A percentile compares a stretch with the other conserved stretches of the same genome.
phyloP scores from a whole-genome alignment of 37 sponge, comb jelly and placozoan species.

The Ephydatia muelleri region DNA sequence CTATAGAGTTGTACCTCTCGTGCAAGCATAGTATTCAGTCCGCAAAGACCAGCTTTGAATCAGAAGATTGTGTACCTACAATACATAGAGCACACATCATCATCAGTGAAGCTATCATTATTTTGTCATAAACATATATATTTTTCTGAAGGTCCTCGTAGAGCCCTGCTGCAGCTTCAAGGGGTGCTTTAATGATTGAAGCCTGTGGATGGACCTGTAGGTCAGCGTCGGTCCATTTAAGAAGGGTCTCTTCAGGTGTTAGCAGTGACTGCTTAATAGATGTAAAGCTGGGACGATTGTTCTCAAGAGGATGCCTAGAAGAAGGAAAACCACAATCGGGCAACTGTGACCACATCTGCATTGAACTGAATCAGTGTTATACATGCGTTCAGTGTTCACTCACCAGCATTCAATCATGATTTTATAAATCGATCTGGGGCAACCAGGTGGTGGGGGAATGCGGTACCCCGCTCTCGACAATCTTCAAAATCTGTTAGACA shows the following conservation, averaged over 20 bases:
- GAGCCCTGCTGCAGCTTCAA: not conserved
- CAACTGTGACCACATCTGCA: no score
- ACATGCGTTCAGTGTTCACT: not conserved
- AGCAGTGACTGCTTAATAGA: not conserved
- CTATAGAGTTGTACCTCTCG: no score
- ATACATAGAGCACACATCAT: no score
- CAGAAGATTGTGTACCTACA: no score
- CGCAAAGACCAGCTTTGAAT: no score
- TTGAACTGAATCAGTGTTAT: not conserved
- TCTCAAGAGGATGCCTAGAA: not conserved
- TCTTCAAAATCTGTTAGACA: no score
- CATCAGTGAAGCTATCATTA: no score
- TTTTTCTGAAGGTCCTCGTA: not conserved
- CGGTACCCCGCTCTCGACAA: no score
- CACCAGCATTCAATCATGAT: not conserved
- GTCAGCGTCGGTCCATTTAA: not conserved
- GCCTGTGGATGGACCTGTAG: not conserved
- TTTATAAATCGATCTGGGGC: not conserved
- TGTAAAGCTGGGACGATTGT: not conserved
- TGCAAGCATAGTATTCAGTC: no score
- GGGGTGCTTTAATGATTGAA: not conserved
- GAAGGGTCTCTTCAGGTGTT: not conserved
- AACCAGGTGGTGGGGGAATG: not conserved
- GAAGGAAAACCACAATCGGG: no score
- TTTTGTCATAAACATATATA: no score